Evolutionary conservation across 2,113 vertebrate species (phyloP).

Genomic region (Phasianus colchicus): DNA sequence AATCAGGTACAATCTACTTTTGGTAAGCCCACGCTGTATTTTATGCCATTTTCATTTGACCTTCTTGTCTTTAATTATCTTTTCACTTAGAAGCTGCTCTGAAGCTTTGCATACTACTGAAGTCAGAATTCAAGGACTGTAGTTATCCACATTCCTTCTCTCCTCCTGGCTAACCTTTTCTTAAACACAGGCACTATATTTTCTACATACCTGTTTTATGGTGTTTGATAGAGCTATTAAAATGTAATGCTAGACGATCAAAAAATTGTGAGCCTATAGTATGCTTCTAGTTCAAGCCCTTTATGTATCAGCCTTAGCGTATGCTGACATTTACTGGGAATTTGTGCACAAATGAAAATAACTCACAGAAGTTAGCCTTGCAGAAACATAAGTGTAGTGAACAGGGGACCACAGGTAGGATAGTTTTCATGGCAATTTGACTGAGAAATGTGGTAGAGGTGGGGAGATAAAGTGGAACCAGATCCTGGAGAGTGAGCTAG

Average conservation of each 20-base stretch:
- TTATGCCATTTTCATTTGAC: constrained; percentile 45
- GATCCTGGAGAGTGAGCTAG: neutral
- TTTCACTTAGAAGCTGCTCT: constrained; percentile 19
- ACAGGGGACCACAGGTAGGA: neutral
- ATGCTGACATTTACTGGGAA: neutral
- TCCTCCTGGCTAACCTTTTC: neutral
- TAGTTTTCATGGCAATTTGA: neutral
- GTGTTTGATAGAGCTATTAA: neutral
- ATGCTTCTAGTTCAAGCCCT: neutral
- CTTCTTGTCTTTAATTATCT: constrained; percentile 32
- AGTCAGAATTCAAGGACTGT: constrained; percentile 28
- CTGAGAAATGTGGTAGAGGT: neutral
- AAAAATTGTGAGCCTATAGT: neutral
- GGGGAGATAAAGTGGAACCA: neutral
- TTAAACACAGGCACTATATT: neutral
- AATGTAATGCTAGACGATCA: neutral
- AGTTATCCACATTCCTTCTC: neutral
- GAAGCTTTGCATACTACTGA: constrained; percentile 7
- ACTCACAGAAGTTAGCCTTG: neutral
- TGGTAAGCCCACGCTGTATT: constrained; percentile 25
- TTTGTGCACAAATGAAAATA: neutral
- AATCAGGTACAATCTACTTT: constrained; percentile 61
- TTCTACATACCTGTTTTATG: neutral
- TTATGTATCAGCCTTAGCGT: neutral
- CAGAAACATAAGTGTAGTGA: neutral